Evolutionary conservation across 1,140 invertebrate species (phyloP).

Genomic region (Sesamia nonagrioides): DNA sequence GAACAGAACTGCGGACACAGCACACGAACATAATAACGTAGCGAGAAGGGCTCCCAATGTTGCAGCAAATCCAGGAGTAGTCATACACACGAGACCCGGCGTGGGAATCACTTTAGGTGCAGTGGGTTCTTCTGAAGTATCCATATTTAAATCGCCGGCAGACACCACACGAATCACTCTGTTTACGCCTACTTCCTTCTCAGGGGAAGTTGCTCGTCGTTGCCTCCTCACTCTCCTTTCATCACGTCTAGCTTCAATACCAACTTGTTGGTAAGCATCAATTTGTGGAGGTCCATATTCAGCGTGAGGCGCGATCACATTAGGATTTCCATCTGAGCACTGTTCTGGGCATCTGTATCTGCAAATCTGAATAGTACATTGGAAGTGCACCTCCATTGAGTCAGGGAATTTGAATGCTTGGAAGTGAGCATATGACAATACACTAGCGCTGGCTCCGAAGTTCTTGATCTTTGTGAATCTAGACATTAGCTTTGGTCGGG

Average conservation of each 20-base stretch:
- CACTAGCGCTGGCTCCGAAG: slow-evolving; percentile 96
- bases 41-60: slow-evolving; percentile 93
- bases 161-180: slow-evolving; percentile 95
- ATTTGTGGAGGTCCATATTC: slow-evolving; percentile 91
- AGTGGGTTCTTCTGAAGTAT: slow-evolving; percentile 90
- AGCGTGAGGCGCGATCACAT: slow-evolving; percentile 88
- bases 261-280: slow-evolving; percentile 90
- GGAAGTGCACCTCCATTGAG: slow-evolving; percentile 98
- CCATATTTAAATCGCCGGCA: slow-evolving; percentile 93
- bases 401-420: slow-evolving; percentile 98
- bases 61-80: slow-evolving; percentile 95
- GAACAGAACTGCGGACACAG: slow-evolving; percentile 95
- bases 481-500: slow-evolving; percentile 97
- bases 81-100: slow-evolving; percentile 95
- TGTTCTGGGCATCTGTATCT: slow-evolving; percentile 97
- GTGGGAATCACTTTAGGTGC: slow-evolving; percentile 91
- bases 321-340: slow-evolving; percentile 90
- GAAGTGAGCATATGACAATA: slow-evolving; percentile 97
- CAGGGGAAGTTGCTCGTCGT: slow-evolving; percentile 88
- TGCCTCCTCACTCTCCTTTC: slow-evolving; percentile 91
- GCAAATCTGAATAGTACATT: slow-evolving; percentile 98
- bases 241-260: slow-evolving; percentile 91
- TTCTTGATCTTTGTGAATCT: slow-evolving; percentile 98
- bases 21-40: slow-evolving; percentile 93
- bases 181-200: slow-evolving; percentile 94